Percentiles rank a stretch among this genome's conserved stretches.
These are phyloP conservation scores for Aspidoscelis tigris DNA, from an alignment of 2,113 vertebrate species.

Conservation along the genomic window DNA sequence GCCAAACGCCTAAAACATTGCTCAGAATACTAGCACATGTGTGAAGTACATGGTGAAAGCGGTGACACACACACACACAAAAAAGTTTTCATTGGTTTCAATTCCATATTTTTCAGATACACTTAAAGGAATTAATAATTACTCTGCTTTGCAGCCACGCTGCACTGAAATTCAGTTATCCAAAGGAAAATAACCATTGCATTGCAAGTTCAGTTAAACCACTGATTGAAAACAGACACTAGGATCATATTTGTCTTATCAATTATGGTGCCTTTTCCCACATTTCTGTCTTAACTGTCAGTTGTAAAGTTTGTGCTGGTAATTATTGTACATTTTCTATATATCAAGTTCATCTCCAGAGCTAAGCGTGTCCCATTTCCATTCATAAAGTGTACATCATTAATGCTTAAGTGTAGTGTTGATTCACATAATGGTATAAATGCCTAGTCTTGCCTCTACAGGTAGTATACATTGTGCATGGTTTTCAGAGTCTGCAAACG, in stretches of 20 bases:
- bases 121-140: slow-evolving; percentile 18
- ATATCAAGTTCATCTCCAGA: slow-evolving; percentile 53
- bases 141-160: slow-evolving; percentile 1
- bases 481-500: slow-evolving; percentile 31
- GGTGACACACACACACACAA: neutral
- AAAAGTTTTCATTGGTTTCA: neutral
- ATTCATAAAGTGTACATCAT: slow-evolving; percentile 20
- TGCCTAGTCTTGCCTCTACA: neutral
- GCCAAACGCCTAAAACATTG: slow-evolving; percentile 2
- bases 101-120: slow-evolving; percentile 43
- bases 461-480: slow-evolving; percentile 31
- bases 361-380: slow-evolving; percentile 40
- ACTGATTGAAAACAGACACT: slow-evolving; percentile 45
- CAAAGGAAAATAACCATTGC: slow-evolving; percentile 31
- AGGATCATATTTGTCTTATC: slow-evolving; percentile 17
- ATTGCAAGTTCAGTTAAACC: slow-evolving; percentile 24
- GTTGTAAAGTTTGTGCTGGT: slow-evolving; percentile 39
- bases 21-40: neutral
- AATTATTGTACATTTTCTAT: slow-evolving; percentile 53
- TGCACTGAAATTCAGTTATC: slow-evolving; percentile 37
- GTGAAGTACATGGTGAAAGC: neutral
- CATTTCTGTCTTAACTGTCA: slow-evolving; percentile 47
- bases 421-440: slow-evolving; percentile 13
- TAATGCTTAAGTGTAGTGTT: slow-evolving; percentile 41
- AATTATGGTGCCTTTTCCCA: slow-evolving; percentile 45